These are phyloP conservation scores for Burhinus bistriatus DNA, from an alignment of 2,113 vertebrate species.

Conservation along the genomic window DNA sequence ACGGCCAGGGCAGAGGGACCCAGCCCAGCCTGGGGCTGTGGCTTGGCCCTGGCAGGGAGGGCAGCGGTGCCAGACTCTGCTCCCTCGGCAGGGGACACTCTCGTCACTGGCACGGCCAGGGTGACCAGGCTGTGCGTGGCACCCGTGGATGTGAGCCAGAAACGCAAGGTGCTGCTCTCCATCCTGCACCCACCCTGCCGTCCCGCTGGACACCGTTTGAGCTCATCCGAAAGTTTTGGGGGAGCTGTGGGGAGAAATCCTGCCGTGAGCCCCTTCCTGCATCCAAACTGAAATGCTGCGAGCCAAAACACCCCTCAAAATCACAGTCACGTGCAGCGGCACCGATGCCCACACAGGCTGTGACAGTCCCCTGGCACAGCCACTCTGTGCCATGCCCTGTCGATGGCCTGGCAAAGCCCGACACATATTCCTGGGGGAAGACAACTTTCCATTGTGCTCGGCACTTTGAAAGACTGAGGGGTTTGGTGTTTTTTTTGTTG, in stretches of 20 bases:
- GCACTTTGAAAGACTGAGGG: not conserved
- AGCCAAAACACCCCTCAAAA: not conserved
- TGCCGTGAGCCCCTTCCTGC: not conserved
- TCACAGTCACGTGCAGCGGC: accelerated
- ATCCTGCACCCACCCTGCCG: not conserved
- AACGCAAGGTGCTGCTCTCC: not conserved
- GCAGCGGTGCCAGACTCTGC: accelerated
- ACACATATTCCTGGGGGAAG: not conserved
- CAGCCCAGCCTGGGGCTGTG: not conserved
- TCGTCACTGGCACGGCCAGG: accelerated
- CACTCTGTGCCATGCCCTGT: not conserved
- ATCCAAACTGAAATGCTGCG: not conserved
- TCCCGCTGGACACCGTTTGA: not conserved
- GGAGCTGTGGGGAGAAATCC: not conserved
- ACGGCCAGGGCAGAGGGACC: not conserved
- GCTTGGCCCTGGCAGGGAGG: not conserved
- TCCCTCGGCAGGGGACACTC: accelerated
- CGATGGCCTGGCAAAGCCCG: not conserved
- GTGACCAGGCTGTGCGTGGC: not conserved
- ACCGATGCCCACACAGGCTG: accelerated
- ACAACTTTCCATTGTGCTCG: not conserved
- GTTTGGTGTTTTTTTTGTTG: not conserved
- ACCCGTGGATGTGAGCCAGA: accelerated
- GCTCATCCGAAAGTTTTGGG: not conserved
- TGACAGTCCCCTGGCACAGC: not conserved